Evolutionary conservation across 2,888 invertebrate genomes (phyloP), one percentile per base, ranked within the genome.

Genomic region (Mimas tiliae): DNA sequence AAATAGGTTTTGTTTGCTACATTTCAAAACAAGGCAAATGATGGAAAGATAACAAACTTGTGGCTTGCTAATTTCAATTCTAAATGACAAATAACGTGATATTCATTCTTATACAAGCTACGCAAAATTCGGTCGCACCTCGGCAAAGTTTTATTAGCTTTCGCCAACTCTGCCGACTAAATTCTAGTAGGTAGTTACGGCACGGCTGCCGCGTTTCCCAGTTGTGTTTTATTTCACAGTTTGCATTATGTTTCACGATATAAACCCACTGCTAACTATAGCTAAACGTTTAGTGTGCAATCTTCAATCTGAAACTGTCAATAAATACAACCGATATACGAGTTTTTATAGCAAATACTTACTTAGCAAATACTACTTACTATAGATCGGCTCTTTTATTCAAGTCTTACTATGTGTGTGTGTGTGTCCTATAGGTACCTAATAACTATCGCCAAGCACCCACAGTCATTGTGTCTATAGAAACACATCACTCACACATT

Each of bases 121-220:
- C 70, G 70, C 71, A 67, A 67, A 70, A 74, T 78, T 77, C 67
- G 68, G 74, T 68, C 65, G 67, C 63, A 68, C 66, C 72, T 70
- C 62, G 80, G 68, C 72, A 78, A 86, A 85, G 84, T 85, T 86
- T 83, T 85, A 85, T 85, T 84, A 84, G 79, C 74, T 82, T 85
- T 76, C 70, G 67, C 68, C 67, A 79, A 81, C 79, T 80, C 47
- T 63, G 58, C 72, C 69, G 73, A 72, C 76, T 77, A 75, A 78
- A 79, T 74, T 77, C 70, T 68, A 71, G 64, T 75, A 73, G 73
- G 64, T 77, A 74, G 74, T 76, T 74, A 69, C 72, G 68, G 68
- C 68, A 63, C 68, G 64, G 68, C 66, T 62, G 71, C 69, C 69
- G 68, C 69, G 69, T 72, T 77, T 68, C 65, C 58, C 69, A 63